Conservation (phyloP, 2,797 vertebrate genomes). For the Pseudocheirus occidentalis region DNA sequence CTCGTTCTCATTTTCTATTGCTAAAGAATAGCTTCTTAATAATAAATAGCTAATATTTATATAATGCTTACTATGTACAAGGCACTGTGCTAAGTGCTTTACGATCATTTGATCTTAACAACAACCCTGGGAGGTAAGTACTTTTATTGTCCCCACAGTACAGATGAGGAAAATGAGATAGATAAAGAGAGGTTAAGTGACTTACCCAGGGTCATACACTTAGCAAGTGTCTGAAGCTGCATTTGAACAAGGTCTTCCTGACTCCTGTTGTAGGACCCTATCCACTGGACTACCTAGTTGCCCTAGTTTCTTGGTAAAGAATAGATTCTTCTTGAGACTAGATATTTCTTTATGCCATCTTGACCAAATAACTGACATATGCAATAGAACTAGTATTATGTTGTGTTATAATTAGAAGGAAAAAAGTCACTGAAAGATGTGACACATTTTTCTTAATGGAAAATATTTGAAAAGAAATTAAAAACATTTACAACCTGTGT, state of each 20-base stretch:
- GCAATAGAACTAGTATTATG: neutral
- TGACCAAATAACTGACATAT: neutral
- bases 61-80: neutral
- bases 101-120: neutral
- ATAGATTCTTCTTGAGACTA: neutral
- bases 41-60: neutral
- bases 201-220: neutral
- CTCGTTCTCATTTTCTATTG: conserved; percentile 28
- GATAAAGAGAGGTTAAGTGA: neutral
- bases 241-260: neutral
- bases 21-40: neutral
- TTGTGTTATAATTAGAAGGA: neutral
- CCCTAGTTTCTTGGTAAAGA: neutral
- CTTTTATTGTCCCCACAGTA: neutral
- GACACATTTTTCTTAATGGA: neutral
- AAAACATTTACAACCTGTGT: neutral
- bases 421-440: neutral
- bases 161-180: neutral
- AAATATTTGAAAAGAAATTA: neutral
- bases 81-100: neutral
- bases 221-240: neutral
- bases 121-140: neutral
- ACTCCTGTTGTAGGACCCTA: neutral
- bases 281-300: neutral
- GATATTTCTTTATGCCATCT: neutral